A percentile compares a stretch with the other conserved stretches of the same genome.
phyloP scores from a whole-genome alignment of 1,140 invertebrate species.

The Atta cephalotes region DNA sequence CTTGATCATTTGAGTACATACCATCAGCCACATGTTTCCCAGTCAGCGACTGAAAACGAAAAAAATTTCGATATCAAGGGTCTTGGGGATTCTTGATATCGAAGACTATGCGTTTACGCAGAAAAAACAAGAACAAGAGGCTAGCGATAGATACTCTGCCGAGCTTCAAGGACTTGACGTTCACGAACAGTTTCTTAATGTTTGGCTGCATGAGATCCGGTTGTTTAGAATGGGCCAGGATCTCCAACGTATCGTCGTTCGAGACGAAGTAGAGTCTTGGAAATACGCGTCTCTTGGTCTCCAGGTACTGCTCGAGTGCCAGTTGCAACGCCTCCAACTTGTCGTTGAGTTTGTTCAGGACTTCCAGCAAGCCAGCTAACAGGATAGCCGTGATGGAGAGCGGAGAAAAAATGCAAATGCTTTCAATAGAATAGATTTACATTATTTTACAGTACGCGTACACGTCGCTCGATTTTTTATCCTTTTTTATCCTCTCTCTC shows the following conservation, averaged over 20 bases:
- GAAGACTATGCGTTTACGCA: background rate
- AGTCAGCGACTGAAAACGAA: constrained; percentile 65
- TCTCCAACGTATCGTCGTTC: constrained; percentile 95
- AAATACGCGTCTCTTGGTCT: constrained; percentile 93
- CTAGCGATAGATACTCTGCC: constrained; percentile 85
- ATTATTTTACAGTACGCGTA: constrained; percentile 70
- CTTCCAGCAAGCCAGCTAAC: constrained; percentile 87
- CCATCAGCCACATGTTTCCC: constrained; percentile 86
- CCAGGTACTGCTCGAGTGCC: constrained; percentile 93
- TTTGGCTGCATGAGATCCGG: constrained; percentile 94
- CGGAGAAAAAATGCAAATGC: constrained; percentile 73
- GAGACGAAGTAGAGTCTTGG: constrained; percentile 96
- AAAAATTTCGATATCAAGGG: constrained; percentile 17
- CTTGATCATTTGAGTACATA: constrained; percentile 94
- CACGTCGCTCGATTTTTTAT: constrained; percentile 44
- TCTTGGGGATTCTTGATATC: background rate
- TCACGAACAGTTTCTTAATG: constrained; percentile 94
- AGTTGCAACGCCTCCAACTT: constrained; percentile 90
- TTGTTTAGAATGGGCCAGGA: constrained; percentile 93
- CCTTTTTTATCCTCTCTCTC: background rate
- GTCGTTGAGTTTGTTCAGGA: constrained; percentile 89
- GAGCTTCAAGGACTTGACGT: constrained; percentile 92
- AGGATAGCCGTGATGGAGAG: constrained; percentile 28
- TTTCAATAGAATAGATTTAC: constrained; percentile 70
- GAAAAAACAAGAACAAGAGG: background rate